phyloP scores from a whole-genome alignment of 35 echinoderm and acorn worm species.

The Heliocidaris tuberculata region DNA sequence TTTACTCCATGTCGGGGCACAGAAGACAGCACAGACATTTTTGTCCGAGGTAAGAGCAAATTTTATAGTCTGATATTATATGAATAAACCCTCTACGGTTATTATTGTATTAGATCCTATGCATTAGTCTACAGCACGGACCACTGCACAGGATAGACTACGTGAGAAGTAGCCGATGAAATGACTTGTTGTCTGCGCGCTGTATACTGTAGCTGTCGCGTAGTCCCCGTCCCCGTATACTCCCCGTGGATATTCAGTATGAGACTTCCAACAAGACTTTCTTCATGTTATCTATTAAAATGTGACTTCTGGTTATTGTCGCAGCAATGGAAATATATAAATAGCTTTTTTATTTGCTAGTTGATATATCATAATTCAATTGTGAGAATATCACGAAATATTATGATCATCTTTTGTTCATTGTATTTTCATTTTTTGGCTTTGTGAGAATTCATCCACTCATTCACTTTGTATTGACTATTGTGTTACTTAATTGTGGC shows the following conservation, averaged over 20 bases:
- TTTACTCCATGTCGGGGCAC: slow-evolving; percentile 99
- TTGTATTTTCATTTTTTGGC: too few species aligned
- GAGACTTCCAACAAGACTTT: neutral
- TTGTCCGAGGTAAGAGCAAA: slow-evolving; percentile 91
- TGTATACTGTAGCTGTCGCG: too few species aligned
- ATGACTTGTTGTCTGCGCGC: neutral
- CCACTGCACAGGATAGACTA: neutral
- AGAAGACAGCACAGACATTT: slow-evolving; percentile 99
- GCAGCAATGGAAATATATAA: too few species aligned
- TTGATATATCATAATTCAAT: too few species aligned
- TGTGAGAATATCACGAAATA: too few species aligned
- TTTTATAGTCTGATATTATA: neutral
- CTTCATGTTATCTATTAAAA: neutral
- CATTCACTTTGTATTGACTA: too few species aligned
- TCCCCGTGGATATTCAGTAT: neutral
- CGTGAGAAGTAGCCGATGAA: neutral
- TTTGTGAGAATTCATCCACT: too few species aligned
- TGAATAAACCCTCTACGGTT: neutral
- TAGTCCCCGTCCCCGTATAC: neutral
- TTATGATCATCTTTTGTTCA: too few species aligned
- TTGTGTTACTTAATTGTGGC: too few species aligned
- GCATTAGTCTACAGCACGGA: neutral
- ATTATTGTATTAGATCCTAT: neutral
- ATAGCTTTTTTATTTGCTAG: too few species aligned
- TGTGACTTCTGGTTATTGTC: neutral